A percentile compares a stretch with the other conserved stretches of the same genome.
phyloP scores from a whole-genome alignment of 2,888 invertebrate genomes.

The Pharmacophagus antenor region DNA sequence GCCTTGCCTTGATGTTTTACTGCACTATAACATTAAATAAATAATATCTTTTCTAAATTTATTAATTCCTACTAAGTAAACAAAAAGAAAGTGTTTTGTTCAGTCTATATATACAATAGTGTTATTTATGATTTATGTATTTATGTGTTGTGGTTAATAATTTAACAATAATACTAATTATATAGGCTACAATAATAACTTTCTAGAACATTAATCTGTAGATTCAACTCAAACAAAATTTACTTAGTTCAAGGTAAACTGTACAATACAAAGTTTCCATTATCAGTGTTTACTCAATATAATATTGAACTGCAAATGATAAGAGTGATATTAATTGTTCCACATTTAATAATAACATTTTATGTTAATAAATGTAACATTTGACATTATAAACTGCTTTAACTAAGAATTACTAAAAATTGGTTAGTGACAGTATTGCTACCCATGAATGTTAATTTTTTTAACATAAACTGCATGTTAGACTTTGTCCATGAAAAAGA shows the following conservation, averaged over 20 bases:
- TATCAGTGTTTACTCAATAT: constrained; percentile 22
- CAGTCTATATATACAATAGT: neutral
- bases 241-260: constrained; percentile 17
- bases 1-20: too few relatives aligned
- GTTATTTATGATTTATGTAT: neutral
- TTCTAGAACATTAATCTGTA: neutral
- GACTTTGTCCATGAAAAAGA: too few relatives aligned
- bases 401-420: neutral
- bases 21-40: too few relatives aligned
- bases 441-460: too few relatives aligned
- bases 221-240: neutral
- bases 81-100: neutral
- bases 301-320: constrained; percentile 18
- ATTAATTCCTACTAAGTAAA: too few relatives aligned
- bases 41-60: too few relatives aligned
- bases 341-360: constrained; percentile 16
- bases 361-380: neutral
- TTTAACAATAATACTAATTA: neutral
- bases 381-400: neutral
- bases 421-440: too few relatives aligned
- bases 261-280: constrained; percentile 19
- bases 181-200: neutral
- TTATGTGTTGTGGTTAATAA: too few relatives aligned
- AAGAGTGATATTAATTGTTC: constrained; percentile 24
- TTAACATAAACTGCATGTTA: too few relatives aligned